Evolutionary conservation across 2,113 vertebrate genomes (phyloP).

Genomic region (Poeciliopsis occidentalis): DNA sequence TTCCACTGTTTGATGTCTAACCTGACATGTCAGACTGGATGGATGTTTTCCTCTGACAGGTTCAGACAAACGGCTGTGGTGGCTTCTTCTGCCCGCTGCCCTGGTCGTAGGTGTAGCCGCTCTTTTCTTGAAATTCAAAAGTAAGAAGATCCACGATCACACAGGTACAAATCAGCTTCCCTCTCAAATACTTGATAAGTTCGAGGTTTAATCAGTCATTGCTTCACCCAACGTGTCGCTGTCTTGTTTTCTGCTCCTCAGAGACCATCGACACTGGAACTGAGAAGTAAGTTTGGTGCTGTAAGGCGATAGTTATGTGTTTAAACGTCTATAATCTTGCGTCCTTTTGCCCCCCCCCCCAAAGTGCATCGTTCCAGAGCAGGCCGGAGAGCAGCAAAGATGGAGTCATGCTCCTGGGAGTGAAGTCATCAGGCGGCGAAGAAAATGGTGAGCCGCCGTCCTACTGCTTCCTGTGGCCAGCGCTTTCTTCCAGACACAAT

Average conservation of each 20-base stretch:
- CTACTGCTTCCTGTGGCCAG: constrained; percentile 29
- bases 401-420: constrained; percentile 80
- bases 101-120: constrained; percentile 16
- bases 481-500: constrained; percentile 43
- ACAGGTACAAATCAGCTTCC: constrained; percentile 53
- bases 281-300: constrained; percentile 75
- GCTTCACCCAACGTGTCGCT: not conserved
- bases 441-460: constrained; percentile 72
- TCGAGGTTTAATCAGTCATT: not conserved
- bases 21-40: not conserved
- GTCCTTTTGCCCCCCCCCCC: not conserved
- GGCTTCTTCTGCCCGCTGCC: constrained; percentile 55
- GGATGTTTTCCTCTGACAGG: not conserved
- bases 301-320: not conserved
- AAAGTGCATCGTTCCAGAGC: constrained; percentile 81
- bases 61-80: constrained; percentile 69
- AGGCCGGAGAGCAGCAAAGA: constrained; percentile 79
- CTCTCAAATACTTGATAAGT: too few relatives aligned
- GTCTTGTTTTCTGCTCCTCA: constrained; percentile 25
- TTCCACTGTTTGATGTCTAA: too few relatives aligned
- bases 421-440: constrained; percentile 74
- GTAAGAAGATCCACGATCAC: constrained; percentile 70
- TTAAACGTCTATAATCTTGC: not conserved
- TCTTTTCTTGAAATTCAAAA: constrained; percentile 64
- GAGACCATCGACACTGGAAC: constrained; percentile 76